A percentile compares a stretch with the other conserved stretches of the same genome.
Conservation (phyloP, 2,113 vertebrate species). For the Pungitius pungitius region DNA sequence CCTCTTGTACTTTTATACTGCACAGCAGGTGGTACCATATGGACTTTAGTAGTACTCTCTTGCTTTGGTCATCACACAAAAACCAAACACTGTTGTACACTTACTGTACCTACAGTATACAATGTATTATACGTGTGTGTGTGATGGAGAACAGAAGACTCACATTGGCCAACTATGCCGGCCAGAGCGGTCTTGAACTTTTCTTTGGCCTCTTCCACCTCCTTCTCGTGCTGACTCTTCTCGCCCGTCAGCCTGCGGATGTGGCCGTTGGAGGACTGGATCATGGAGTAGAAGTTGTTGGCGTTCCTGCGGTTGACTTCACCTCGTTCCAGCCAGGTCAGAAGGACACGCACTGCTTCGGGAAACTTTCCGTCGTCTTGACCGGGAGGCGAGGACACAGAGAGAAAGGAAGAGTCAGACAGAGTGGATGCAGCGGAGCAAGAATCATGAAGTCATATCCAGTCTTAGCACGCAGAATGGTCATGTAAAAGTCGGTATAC, state of each 20-base stretch:
- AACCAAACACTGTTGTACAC: neutral
- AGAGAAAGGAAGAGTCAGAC: neutral
- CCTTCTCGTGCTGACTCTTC: slow-evolving; percentile 92
- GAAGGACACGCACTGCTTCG: slow-evolving; percentile 90
- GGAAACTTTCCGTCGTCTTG: slow-evolving; percentile 92
- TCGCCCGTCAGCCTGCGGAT: slow-evolving; percentile 89
- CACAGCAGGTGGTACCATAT: slow-evolving; percentile 5
- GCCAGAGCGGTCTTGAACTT: slow-evolving; percentile 93
- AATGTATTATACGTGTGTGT: slow-evolving; percentile 3
- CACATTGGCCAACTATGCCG: slow-evolving; percentile 88
- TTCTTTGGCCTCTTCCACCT: slow-evolving; percentile 97
- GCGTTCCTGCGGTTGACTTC: slow-evolving; percentile 95
- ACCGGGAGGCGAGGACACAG: neutral
- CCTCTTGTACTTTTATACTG: slow-evolving; percentile 1
- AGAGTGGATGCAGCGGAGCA: neutral
- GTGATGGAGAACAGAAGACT: slow-evolving; percentile 36
- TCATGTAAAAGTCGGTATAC: neutral
- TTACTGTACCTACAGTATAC: neutral
- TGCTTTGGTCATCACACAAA: neutral
- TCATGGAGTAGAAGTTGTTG: slow-evolving; percentile 99
- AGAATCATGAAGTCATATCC: accelerated
- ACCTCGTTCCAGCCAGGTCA: slow-evolving; percentile 94
- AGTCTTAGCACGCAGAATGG: neutral
- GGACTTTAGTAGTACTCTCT: neutral
- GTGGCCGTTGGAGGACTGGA: slow-evolving; percentile 96